Percentiles rank a stretch among this genome's conserved stretches.
Evolutionary conservation across 2,888 invertebrate genomes (phyloP).

Genomic region (Alloplasta piceator): DNA sequence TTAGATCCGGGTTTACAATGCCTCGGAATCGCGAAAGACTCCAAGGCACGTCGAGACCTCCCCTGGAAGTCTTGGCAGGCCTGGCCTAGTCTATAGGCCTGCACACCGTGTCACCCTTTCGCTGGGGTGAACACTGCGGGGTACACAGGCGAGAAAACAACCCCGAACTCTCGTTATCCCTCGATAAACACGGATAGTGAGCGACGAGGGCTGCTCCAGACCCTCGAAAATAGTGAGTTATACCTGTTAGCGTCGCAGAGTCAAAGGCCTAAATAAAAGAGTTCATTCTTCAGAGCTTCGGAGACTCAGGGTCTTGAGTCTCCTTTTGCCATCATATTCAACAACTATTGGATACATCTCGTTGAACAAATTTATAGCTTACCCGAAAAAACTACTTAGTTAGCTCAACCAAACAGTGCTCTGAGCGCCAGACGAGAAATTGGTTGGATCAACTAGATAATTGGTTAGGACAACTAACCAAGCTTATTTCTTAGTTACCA

Average conservation of each 20-base stretch:
- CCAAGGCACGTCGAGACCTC: conserved; percentile 5
- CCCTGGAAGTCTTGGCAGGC: conserved; percentile 12
- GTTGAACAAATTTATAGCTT: no score
- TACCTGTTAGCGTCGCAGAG: background rate
- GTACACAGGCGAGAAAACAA: conserved; percentile 38
- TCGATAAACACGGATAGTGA: conserved; percentile 57
- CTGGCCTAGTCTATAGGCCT: conserved; percentile 3
- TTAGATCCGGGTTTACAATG: conserved; percentile 51
- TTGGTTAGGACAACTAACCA: no score
- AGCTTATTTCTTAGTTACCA: no score
- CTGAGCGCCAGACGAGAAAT: no score
- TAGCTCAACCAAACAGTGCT: no score
- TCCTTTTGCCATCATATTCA: no score
- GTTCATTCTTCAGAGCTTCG: background rate
- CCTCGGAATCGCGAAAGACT: conserved; percentile 44
- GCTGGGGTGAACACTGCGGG: conserved; percentile 37
- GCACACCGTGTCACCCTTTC: conserved; percentile 45
- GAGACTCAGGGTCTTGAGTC: background rate
- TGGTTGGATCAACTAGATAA: no score
- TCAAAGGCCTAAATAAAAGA: conserved; percentile 4
- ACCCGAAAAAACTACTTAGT: no score
- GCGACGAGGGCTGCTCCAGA: conserved; percentile 12
- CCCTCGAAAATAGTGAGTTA: background rate
- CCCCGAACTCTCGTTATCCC: conserved; percentile 55
- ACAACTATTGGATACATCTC: no score